Conservation (phyloP, 2,888 invertebrate genomes). For the Hypolimnas misippus region DNA sequence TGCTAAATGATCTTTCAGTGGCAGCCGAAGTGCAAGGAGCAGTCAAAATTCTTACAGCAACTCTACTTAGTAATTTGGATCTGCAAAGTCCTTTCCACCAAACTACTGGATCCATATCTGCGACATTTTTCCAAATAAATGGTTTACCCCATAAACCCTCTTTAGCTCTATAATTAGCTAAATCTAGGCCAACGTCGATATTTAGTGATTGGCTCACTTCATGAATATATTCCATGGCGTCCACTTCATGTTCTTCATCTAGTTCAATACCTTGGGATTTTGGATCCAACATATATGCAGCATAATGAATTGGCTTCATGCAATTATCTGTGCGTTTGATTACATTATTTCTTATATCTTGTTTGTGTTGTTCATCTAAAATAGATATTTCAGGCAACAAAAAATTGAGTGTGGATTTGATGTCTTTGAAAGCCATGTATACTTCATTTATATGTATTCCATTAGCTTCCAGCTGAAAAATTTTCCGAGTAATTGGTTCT, state of each 20-base stretch:
- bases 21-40: conserved; percentile 36
- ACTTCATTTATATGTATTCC: conserved; percentile 19
- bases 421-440: conserved; percentile 15
- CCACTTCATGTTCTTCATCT: conserved; percentile 40
- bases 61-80: conserved; percentile 36
- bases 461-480: conserved; percentile 16
- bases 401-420: conserved; percentile 14
- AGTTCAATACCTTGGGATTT: conserved; percentile 42
- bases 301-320: conserved; percentile 37
- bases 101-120: conserved; percentile 36
- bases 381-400: neutral
- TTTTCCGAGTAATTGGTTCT: conserved; percentile 14
- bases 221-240: conserved; percentile 43
- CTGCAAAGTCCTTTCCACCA: conserved; percentile 36
- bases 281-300: conserved; percentile 43
- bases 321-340: conserved; percentile 28
- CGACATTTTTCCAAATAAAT: conserved; percentile 38
- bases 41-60: conserved; percentile 42
- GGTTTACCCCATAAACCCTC: conserved; percentile 39
- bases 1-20: neutral
- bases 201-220: conserved; percentile 38
- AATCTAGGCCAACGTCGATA: conserved; percentile 38
- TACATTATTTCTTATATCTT: neutral
- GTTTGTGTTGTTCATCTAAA: neutral
- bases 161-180: conserved; percentile 43